Percentiles rank a stretch among this genome's conserved stretches.
phyloP scores from a whole-genome alignment of 2,888 invertebrate species.

The Silvanus unidentatus region DNA sequence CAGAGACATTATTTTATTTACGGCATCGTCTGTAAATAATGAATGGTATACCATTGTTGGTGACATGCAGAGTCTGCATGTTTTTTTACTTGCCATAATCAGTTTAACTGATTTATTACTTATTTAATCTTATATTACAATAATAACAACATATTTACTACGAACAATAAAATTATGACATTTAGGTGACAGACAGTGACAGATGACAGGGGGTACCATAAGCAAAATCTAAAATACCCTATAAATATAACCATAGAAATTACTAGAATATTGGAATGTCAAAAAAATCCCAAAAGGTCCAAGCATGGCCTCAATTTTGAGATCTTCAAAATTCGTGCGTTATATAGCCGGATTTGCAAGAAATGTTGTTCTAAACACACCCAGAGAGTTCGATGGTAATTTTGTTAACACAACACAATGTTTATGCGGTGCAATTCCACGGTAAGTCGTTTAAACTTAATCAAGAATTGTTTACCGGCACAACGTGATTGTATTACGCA shows the following conservation, averaged over 20 bases:
- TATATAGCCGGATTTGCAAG: slow-evolving; percentile 68
- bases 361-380: slow-evolving; percentile 60
- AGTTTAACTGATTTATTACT: too few species aligned
- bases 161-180: too few species aligned
- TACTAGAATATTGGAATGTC: not conserved
- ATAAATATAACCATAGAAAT: too few species aligned
- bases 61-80: slow-evolving; percentile 32
- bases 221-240: too few species aligned
- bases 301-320: slow-evolving; percentile 59
- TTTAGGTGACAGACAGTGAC: too few species aligned
- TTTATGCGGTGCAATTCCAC: slow-evolving; percentile 47
- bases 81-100: slow-evolving; percentile 13
- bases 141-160: too few species aligned
- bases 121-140: too few species aligned
- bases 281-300: not conserved
- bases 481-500: slow-evolving; percentile 29
- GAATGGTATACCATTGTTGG: slow-evolving; percentile 25
- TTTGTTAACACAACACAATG: slow-evolving; percentile 50
- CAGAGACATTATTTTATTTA: slow-evolving; percentile 29
- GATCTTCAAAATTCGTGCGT: slow-evolving; percentile 69
- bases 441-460: slow-evolving; percentile 35
- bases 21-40: slow-evolving; percentile 23
- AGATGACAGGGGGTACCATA: too few species aligned
- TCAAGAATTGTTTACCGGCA: slow-evolving; percentile 1
- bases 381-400: slow-evolving; percentile 59